These are phyloP conservation scores for Neoarius graeffei DNA, from an alignment of 2,113 vertebrate species.

Conservation along the genomic window DNA sequence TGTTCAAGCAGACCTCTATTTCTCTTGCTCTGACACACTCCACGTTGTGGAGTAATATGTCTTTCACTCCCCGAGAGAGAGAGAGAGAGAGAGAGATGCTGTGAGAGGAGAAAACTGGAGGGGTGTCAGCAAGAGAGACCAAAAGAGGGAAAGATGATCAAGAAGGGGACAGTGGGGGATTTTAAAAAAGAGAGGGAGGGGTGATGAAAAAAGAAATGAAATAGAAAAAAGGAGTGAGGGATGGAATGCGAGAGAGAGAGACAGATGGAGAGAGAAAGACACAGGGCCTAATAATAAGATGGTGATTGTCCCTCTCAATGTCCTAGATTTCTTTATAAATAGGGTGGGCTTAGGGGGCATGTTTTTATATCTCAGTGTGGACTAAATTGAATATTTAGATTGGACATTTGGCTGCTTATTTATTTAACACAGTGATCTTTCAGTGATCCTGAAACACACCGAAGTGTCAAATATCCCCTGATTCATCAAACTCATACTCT, in stretches of 20 bases:
- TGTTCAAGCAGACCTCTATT: not conserved
- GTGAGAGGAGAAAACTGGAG: not conserved
- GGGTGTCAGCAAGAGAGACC: not conserved
- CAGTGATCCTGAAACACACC: not conserved
- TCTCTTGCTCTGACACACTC: not conserved
- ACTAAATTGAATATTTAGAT: not conserved
- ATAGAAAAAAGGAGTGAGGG: not conserved
- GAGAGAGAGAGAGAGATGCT: conserved; percentile 10
- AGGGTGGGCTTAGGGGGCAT: not conserved
- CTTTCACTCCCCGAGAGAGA: conserved; percentile 17
- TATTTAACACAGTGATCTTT: not conserved
- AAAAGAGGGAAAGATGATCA: conserved; percentile 1
- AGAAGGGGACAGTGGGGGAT: not conserved
- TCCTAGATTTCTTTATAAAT: not conserved
- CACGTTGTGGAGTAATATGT: conserved; percentile 11
- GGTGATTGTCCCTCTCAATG: not conserved
- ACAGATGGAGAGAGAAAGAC: not conserved
- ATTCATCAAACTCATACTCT: not conserved
- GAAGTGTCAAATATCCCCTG: not conserved
- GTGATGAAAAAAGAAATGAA: conserved; percentile 1
- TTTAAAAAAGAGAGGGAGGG: not conserved
- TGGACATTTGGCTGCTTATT: not conserved
- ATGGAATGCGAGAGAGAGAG: not conserved
- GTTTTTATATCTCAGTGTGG: not conserved
- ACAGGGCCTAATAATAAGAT: not conserved